Evolutionary conservation across 2,888 invertebrate genomes (phyloP), one percentile per base, ranked within the genome.

Genomic region (Microctonus hyperodae): DNA sequence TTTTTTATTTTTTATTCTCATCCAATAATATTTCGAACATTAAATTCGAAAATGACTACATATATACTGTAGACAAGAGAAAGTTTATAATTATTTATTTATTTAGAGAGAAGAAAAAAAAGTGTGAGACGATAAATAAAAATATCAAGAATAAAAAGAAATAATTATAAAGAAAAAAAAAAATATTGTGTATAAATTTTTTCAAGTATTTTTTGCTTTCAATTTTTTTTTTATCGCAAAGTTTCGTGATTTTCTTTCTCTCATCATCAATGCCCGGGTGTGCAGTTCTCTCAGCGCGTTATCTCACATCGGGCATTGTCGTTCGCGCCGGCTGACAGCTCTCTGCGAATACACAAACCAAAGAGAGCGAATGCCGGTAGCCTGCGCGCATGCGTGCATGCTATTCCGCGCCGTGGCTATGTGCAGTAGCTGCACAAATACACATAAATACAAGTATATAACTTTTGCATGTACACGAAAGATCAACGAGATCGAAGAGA

Each of bases 301-400:
- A 83, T 83, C 83, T 83, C 74, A 76, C 78, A 83, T 83, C 83
- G 77, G 76, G 82, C 78, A 83, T 82, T 82, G 82, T 83, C 81
- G 81, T 80, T 83, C 80, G 83, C 81, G 72, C 79, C 78, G 78
- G 75, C 75, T 81, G 82, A 81, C 82, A 80, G 80, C 75, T 75
- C 74, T 67, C 16, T 44, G 55, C 44, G 65, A 64, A 66, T 68
- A 28, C 7, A 66, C 65, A 64, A 44, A 44, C 61, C 66, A 64
- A 66, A 65, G 65, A 57, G 63, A 20, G 35, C 28, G 23, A 58
- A 58, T 53, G 63, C 51, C 35, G 57, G 63, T 61, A 37, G 58
- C 61, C 20, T 65, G 48, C 28, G 60, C 5, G 33, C 44, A 40
- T 58, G 35, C 37, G 11, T 40, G 13, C 4, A 6, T 23, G 57